These are phyloP conservation scores for Cataglyphis hispanica DNA, from an alignment of 1,140 invertebrate species.

Conservation along the genomic window DNA sequence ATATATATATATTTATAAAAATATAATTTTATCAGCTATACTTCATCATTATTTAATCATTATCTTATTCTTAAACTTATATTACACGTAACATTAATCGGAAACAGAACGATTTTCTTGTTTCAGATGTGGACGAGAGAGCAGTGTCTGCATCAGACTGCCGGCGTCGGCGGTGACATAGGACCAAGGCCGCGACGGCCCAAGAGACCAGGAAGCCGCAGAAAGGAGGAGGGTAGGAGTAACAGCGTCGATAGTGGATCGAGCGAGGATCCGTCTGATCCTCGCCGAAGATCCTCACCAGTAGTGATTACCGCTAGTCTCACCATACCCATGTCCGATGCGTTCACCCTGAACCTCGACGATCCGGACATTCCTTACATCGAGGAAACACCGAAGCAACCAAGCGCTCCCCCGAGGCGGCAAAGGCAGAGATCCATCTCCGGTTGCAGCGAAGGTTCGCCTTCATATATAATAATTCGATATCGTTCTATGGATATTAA, in stretches of 20 bases:
- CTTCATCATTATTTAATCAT: not conserved
- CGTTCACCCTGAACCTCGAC: slow-evolving; percentile 87
- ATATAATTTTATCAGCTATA: not conserved
- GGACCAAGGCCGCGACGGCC: slow-evolving; percentile 81
- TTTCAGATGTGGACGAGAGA: slow-evolving; percentile 89
- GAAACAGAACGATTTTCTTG: not conserved
- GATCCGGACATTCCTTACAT: slow-evolving; percentile 91
- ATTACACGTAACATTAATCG: not conserved
- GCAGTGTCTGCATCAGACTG: slow-evolving; percentile 90
- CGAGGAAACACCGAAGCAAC: slow-evolving; percentile 87
- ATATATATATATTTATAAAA: no score
- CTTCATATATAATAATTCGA: slow-evolving; percentile 18
- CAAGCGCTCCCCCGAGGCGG: slow-evolving; percentile 80
- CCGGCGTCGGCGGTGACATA: slow-evolving; percentile 88
- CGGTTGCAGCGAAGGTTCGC: slow-evolving; percentile 82
- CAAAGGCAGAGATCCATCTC: slow-evolving; percentile 84
- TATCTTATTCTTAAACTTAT: not conserved
- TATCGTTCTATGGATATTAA: not conserved
- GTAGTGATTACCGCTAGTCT: slow-evolving; percentile 93
- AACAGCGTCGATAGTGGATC: slow-evolving; percentile 87
- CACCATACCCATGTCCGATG: slow-evolving; percentile 90
- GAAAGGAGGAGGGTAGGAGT: slow-evolving; percentile 86
- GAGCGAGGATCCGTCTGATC: slow-evolving; percentile 84
- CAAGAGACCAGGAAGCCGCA: slow-evolving; percentile 82
- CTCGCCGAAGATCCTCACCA: slow-evolving; percentile 86